Conservation (phyloP, 92 coral and sea anemone species). For the Palythoa grandiflora region DNA sequence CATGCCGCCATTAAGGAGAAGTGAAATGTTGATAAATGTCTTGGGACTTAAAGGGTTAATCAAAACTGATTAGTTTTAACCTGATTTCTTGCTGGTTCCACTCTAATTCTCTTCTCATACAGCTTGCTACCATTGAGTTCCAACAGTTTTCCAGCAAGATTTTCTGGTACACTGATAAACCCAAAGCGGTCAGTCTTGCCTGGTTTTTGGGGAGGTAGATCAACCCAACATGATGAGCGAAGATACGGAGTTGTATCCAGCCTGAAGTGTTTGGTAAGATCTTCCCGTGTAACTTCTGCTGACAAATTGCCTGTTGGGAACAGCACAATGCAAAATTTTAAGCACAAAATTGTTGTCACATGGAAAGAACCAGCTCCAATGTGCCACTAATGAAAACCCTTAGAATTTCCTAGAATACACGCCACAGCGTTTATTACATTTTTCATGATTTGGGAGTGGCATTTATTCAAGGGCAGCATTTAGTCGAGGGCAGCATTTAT, state of each 20-base stretch:
- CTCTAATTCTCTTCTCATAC: slow-evolving; percentile 78
- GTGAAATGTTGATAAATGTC: too few relatives aligned
- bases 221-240: slow-evolving; percentile 90
- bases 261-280: slow-evolving; percentile 81
- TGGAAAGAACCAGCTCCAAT: too few relatives aligned
- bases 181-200: slow-evolving; percentile 88
- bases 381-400: too few relatives aligned
- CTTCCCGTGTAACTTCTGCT: slow-evolving; percentile 81
- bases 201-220: slow-evolving; percentile 75
- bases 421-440: too few relatives aligned
- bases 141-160: slow-evolving; percentile 75
- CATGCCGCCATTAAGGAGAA: too few relatives aligned
- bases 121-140: slow-evolving; percentile 85
- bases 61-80: not conserved
- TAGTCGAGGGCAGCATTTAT: too few relatives aligned
- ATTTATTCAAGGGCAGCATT: too few relatives aligned
- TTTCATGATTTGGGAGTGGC: too few relatives aligned
- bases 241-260: slow-evolving; percentile 90
- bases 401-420: too few relatives aligned
- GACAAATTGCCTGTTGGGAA: slow-evolving; percentile 81
- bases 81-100: slow-evolving; percentile 81
- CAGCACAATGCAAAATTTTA: too few relatives aligned
- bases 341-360: too few relatives aligned
- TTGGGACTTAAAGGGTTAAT: too few relatives aligned
- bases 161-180: slow-evolving; percentile 87